Base-by-base conservation (phyloP, 2,888 invertebrate genomes). In the Boloria euphrosyne region DNA sequence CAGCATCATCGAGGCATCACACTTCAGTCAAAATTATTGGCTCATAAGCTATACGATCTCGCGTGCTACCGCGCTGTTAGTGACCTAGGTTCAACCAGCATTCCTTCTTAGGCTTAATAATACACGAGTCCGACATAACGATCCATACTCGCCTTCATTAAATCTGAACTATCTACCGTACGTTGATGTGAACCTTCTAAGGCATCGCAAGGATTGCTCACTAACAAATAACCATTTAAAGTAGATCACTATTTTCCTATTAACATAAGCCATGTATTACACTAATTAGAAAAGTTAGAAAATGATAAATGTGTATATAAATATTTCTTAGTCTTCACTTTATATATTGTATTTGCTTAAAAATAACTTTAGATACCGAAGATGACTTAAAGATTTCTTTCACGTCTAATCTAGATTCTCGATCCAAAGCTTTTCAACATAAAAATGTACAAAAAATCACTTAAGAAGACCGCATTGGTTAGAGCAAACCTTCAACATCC, bases 21-120 rank as follows among this genome's bases (percentile, higher is more conserved):
- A 54, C 62, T 64, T 68, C 70, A 68, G 71, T 68, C 71, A 69
- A 66, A 70, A 65, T 70, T 62, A 59, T 68, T 70, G 70, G 69
- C 65, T 66, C 75, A 73, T 75, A 73, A 76, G 72, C 73, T 74
- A 71, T 71, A 73, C 75, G 77, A 75, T 75, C 74, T 76, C 70
- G 70, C 80, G 76, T 79, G 84, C 88, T 87, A 86, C 87, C 82
- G 83, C 82, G 83, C 85, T 83, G 81, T 82, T 79, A 80, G 80
- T 86, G 88, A 89, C 89, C 90, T 81, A 81, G 77, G 81, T 82
- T 83, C 81, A 83, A 80, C 76, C 80, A 76, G 79, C 76, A 89
- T 90, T 90, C 91, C 91, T 87, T 89, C 87, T 89, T 86, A 78
- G 87, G 87, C 85, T 81, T 90, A 90, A 90, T 90, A 90, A 90